Conservation (phyloP, 1,140 invertebrate species). For the Sarcophaga bullata region DNA sequence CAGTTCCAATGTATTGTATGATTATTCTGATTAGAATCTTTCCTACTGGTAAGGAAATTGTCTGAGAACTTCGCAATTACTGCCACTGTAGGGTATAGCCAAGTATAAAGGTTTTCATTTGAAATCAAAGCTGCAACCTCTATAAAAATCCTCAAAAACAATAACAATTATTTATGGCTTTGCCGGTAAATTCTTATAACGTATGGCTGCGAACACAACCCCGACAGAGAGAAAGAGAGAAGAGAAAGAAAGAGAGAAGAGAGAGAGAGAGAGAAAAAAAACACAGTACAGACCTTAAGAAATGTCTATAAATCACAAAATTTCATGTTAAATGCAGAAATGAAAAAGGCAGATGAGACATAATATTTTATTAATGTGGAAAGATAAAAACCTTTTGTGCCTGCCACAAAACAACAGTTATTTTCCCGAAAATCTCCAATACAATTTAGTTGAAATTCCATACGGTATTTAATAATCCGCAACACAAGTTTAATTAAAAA, state of each 20-base stretch:
- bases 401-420: slow-evolving; percentile 20
- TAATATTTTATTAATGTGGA: slow-evolving; percentile 22
- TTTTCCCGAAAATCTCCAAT: neutral
- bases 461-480: neutral
- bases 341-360: slow-evolving; percentile 22
- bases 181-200: slow-evolving; percentile 59
- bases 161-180: slow-evolving; percentile 63
- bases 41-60: too few species aligned
- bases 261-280: neutral
- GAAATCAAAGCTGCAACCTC: neutral
- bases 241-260: neutral
- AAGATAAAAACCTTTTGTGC: neutral
- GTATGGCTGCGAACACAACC: too few species aligned
- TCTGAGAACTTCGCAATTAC: too few species aligned
- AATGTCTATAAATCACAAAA: slow-evolving; percentile 64
- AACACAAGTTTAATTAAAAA: neutral
- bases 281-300: slow-evolving; percentile 42
- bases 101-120: slow-evolving; percentile 6
- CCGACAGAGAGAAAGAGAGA: too few species aligned
- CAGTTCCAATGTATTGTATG: too few species aligned
- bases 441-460: neutral
- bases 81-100: neutral
- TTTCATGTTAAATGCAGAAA: slow-evolving; percentile 42
- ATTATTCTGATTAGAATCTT: too few species aligned
- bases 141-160: slow-evolving; percentile 46